Conservation (phyloP, 2,113 vertebrate genomes). For the Proteles cristata region DNA sequence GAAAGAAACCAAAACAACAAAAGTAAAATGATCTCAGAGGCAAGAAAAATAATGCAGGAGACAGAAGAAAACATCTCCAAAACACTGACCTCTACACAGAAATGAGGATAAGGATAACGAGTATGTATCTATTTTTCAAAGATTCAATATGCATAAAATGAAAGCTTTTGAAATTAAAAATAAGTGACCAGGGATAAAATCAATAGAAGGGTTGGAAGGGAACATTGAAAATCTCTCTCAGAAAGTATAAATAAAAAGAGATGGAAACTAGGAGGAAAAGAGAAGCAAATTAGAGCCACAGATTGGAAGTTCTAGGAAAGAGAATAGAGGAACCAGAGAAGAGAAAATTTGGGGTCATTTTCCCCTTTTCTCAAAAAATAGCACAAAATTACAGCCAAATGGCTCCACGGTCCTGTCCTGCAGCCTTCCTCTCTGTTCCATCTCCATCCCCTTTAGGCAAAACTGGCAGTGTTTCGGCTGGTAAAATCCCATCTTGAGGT, state of each 20-base stretch:
- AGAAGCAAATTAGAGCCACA: not conserved
- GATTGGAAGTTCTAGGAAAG: not conserved
- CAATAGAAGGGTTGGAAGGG: not conserved
- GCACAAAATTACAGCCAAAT: not conserved
- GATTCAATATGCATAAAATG: not conserved
- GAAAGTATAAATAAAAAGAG: not conserved
- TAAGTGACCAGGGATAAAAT: not conserved
- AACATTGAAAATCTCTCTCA: not conserved
- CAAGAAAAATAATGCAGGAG: not conserved
- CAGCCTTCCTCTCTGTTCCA: not conserved
- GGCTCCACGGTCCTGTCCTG: not conserved
- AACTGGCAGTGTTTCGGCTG: not conserved
- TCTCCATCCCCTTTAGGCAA: not conserved
- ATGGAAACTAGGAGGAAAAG: not conserved
- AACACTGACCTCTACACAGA: not conserved
- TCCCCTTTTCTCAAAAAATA: constrained; percentile 14
- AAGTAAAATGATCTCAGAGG: not conserved
- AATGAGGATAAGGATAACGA: not conserved
- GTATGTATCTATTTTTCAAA: not conserved
- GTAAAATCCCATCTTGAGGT: not conserved
- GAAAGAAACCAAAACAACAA: not conserved
- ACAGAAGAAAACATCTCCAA: not conserved
- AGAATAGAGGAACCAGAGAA: not conserved
- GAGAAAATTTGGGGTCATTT: not conserved
- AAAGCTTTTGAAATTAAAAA: constrained; percentile 42